Evolutionary conservation across 2,888 invertebrate species (phyloP), one percentile per base, ranked within the genome.

Genomic region (Patella depressa): DNA sequence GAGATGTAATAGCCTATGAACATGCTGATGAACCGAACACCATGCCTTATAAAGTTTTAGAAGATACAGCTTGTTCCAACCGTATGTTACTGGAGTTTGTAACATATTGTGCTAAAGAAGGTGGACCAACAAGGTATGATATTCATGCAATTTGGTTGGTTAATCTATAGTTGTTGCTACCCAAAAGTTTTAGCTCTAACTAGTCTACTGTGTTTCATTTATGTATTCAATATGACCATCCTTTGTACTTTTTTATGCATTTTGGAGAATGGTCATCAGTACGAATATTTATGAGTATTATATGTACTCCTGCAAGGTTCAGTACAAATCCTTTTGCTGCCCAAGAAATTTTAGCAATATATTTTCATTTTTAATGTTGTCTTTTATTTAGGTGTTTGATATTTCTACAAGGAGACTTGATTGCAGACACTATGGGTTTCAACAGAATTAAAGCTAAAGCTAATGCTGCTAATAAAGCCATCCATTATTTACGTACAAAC

Each of bases 1-100:
- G 65, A 65, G 65, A 65, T 15, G 24, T 65, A 12, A 14, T 65
- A 24, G 65, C 24, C 3, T 65, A 65, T 19, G 65, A 65, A 65
- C 65, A 65, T 65, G 15, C 65, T 11, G 65, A 65, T 12, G 65
- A 65, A 12, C 19, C 65, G 2, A 65, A 9, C 11, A 65, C 65
- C 12, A 24, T 24, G 11, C 65, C 65, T 2, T 65, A 24, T 19
- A 65, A 65, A 24, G 65, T 65, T 9, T 11, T 65, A 4, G 65
- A 65, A 24, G 65, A 65, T 65, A 65, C 65, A 65, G 65, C 65
- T 24, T 65, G 65, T 65, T 19, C 65, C 19, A 65, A 65, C 24
- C 65, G 65, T 11, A 65, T 65, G 65, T 4, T 65, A 24, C 24
- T 65, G 19, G 65, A 65, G 14, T 65, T 12, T 65, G 65, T 65